Conservation (phyloP, 2,113 vertebrate species). For the Oreotrochilus melanogaster region DNA sequence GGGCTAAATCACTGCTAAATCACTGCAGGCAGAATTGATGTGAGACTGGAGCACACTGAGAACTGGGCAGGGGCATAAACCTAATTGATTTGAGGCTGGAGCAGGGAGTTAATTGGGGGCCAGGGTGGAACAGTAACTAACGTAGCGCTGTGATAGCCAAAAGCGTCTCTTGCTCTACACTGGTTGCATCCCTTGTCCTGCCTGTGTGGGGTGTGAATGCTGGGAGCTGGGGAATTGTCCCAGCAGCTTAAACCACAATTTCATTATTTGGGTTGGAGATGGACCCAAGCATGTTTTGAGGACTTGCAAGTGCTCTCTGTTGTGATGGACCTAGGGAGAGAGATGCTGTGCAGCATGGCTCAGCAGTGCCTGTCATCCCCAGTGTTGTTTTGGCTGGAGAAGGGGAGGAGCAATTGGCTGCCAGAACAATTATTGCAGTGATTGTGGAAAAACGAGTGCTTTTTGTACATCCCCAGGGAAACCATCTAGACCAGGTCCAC, state of each 20-base stretch:
- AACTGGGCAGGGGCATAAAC: constrained; percentile 72
- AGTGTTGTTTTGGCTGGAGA: not conserved
- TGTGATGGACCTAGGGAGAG: rapidly evolving
- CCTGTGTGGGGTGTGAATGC: rapidly evolving
- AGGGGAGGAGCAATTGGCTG: not conserved
- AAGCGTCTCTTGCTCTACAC: constrained; percentile 42
- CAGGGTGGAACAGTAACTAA: constrained; percentile 72
- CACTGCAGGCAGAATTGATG: constrained; percentile 75
- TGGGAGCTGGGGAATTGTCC: not conserved
- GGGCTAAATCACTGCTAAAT: constrained; percentile 75
- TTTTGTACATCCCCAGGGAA: not conserved
- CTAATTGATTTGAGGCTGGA: constrained; percentile 74
- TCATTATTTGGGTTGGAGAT: not conserved
- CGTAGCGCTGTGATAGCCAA: constrained; percentile 49
- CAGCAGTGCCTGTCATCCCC: not conserved
- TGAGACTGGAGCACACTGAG: constrained; percentile 66
- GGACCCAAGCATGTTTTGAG: not conserved
- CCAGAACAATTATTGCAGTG: not conserved
- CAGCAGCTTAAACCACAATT: rapidly evolving
- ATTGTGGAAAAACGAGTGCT: rapidly evolving
- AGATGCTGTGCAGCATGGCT: not conserved
- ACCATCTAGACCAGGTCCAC: not conserved
- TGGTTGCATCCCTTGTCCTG: not conserved
- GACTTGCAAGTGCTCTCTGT: not conserved
- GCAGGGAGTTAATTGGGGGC: constrained; percentile 71